Evolutionary conservation across 2,888 invertebrate genomes (phyloP).

Genomic region (Mimumesa dahlbomi): DNA sequence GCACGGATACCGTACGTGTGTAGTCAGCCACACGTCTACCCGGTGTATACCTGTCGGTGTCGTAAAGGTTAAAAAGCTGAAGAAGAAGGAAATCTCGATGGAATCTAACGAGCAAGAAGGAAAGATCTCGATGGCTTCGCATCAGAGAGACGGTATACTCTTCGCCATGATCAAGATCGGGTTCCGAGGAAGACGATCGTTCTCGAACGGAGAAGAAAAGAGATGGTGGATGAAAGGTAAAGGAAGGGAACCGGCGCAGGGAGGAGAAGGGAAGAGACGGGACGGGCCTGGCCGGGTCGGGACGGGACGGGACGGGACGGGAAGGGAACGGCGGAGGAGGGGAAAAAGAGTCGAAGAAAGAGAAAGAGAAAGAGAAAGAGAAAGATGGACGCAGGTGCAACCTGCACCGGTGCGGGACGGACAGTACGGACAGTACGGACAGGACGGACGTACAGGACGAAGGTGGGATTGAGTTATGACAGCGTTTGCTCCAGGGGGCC

Average conservation of each 20-base stretch:
- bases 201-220: too few species aligned
- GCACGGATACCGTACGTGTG: not conserved
- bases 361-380: constrained; percentile 30
- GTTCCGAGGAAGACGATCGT: constrained; percentile 28
- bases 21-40: too few species aligned
- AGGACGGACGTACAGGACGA: constrained; percentile 70
- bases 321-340: constrained; percentile 9
- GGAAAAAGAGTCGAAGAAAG: constrained; percentile 20
- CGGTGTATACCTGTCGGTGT: not conserved
- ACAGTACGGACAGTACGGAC: constrained; percentile 64
- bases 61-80: constrained; percentile 28
- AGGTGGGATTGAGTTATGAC: constrained; percentile 81
- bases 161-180: constrained; percentile 56
- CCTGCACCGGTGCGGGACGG: constrained; percentile 65
- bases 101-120: constrained; percentile 55
- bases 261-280: not conserved
- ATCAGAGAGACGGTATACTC: constrained; percentile 45
- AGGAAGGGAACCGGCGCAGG: constrained; percentile 19
- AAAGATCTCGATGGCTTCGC: constrained; percentile 51
- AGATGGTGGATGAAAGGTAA: too few species aligned
- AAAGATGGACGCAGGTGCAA: constrained; percentile 66
- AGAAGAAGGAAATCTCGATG: constrained; percentile 41
- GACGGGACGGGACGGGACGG: constrained; percentile 1
- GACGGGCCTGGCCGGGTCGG: not conserved
- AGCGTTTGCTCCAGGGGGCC: constrained; percentile 80